Conservation (phyloP, 2,113 vertebrate genomes). For the Hemichromis elongatus region DNA sequence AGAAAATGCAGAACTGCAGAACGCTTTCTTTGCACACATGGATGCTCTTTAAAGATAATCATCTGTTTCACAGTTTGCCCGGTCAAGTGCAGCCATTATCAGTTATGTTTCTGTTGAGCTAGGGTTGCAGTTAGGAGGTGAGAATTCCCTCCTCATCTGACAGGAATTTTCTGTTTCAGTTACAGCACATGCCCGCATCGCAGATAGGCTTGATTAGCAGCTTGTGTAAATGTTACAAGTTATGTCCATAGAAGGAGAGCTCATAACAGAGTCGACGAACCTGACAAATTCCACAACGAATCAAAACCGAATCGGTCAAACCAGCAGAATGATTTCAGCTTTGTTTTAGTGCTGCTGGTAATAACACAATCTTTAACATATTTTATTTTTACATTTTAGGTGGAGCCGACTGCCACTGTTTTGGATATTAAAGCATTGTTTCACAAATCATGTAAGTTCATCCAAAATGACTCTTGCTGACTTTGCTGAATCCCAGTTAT, state of each 20-base stretch:
- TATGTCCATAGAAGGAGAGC: background rate
- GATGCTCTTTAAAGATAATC: constrained; percentile 16
- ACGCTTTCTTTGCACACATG: background rate
- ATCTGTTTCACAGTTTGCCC: constrained; percentile 1
- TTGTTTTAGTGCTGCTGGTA: background rate
- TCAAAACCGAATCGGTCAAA: background rate
- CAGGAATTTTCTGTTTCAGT: constrained; percentile 32
- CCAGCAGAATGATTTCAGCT: background rate
- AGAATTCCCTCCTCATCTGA: constrained; percentile 39
- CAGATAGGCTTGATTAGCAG: background rate
- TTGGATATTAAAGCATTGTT: constrained; percentile 90
- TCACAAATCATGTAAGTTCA: constrained; percentile 83
- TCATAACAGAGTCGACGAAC: background rate
- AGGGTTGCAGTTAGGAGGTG: constrained; percentile 46
- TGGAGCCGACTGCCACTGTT: constrained; percentile 87
- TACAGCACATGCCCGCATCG: background rate
- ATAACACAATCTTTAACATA: background rate
- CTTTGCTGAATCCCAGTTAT: background rate
- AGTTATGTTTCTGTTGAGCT: background rate
- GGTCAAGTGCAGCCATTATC: constrained; percentile 31
- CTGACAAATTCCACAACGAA: background rate
- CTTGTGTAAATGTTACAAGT: background rate
- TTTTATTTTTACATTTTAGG: constrained; percentile 63
- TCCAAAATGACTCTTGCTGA: background rate
- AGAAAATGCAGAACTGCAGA: background rate